These are phyloP conservation scores for Hycleus phaleratus DNA, from an alignment of 1,140 invertebrate species.

Conservation along the genomic window DNA sequence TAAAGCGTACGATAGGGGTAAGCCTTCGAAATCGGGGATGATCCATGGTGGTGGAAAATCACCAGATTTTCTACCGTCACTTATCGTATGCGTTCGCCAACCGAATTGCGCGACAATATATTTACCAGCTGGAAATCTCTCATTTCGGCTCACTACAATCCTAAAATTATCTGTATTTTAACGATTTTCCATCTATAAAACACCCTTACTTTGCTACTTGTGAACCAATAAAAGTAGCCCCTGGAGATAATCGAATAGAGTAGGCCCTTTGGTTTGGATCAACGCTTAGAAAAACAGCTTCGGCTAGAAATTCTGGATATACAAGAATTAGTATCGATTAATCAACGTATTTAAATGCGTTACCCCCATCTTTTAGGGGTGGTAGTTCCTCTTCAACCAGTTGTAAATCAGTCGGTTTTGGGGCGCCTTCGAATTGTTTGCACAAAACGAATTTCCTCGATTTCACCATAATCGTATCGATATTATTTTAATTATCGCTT, in stretches of 20 bases:
- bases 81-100: conserved; percentile 49
- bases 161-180: conserved; percentile 29
- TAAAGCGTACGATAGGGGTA: conserved; percentile 41
- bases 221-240: conserved; percentile 52
- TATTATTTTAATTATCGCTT: too few species aligned
- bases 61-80: conserved; percentile 13
- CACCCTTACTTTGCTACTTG: conserved; percentile 56
- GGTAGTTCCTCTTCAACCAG: conserved; percentile 56
- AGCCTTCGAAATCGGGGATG: conserved; percentile 12
- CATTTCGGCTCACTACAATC: conserved; percentile 56
- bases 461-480: conserved; percentile 39
- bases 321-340: background rate
- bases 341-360: too few species aligned
- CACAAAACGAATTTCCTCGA: conserved; percentile 51
- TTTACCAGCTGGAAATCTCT: conserved; percentile 44
- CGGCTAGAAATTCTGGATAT: conserved; percentile 47
- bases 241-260: conserved; percentile 43
- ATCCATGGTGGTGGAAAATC: conserved; percentile 4
- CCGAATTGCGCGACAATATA: conserved; percentile 46
- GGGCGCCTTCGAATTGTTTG: conserved; percentile 53
- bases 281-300: conserved; percentile 61
- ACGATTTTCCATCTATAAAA: conserved; percentile 2
- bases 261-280: conserved; percentile 64
- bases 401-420: conserved; percentile 53
- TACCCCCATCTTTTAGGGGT: conserved; percentile 54